Base-by-base conservation (phyloP, 2,113 vertebrate genomes). In the Pampusana beccarii region DNA sequence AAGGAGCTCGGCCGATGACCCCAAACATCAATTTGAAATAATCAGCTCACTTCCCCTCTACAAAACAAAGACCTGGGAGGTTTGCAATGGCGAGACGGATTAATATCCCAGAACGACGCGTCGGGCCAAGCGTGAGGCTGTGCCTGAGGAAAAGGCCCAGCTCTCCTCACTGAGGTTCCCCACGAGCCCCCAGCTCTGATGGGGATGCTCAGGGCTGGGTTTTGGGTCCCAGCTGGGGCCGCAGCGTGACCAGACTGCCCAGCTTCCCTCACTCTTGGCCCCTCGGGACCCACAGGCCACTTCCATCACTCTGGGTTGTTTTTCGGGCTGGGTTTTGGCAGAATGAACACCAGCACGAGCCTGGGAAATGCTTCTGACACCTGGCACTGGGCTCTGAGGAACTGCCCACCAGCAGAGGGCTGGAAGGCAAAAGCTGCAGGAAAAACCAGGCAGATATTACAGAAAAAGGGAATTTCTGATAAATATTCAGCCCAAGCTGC, bases 191-290 rank as follows among this genome's bases (percentile, higher is more conserved):
- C 64, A 31, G 64, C 28, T 67, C 62, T 51, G 29, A 71, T 75
- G 71, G 57, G 74, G 73, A 4, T 2, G 7, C 24, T 25, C 33
- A 28, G 50, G 31, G 34, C 5, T 60, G 48, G 62, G 50, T 44
- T 75, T 46, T 28, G 53, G 40, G 50, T 80, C 42, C 7, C 80
- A 46, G 74, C 38, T 53, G 80, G 51, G 72, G 23, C 57, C 57
- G 75, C 44, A 73, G 29, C 61, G 34, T 1, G 1, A 26, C 34
- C 7, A 12, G n/a, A 71, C 4, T 20, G 6, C 31, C 12, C 8
- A 0, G 16, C 26, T 11, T 61, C 10, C 8, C 57, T 14, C 3
- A 12, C 28, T 79, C 42, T 56, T 0, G 0, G 44, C 23, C 51
- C 24, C 58, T 67, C 3, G 8, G 61, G 80, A 64, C 16, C 28